Conservation (phyloP, 2,113 vertebrate genomes). For the Tauraco erythrolophus region DNA sequence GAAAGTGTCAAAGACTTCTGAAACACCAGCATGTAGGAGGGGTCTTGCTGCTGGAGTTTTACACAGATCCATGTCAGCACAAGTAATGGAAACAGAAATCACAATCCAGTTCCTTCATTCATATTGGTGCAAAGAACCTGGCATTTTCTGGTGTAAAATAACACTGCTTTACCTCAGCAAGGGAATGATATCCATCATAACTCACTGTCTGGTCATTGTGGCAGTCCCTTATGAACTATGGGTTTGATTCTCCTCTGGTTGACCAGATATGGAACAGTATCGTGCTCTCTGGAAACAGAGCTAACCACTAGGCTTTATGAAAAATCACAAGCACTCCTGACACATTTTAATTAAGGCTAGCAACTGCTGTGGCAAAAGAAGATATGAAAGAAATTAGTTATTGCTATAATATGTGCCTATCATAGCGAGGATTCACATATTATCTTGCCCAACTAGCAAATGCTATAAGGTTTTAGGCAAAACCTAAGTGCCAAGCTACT, state of each 20-base stretch:
- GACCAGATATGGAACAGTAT: rapidly evolving
- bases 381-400: rapidly evolving
- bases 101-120: background rate
- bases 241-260: background rate
- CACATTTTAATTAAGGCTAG: background rate
- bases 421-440: rapidly evolving
- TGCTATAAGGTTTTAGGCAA: background rate
- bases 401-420: background rate
- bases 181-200: rapidly evolving
- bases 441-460: no score
- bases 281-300: background rate
- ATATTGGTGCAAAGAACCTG: rapidly evolving
- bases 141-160: background rate
- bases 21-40: background rate
- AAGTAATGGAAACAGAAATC: background rate
- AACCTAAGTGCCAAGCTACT: background rate
- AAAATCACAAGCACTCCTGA: background rate
- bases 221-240: rapidly evolving
- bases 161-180: background rate
- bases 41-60: background rate
- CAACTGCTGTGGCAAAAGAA: background rate
- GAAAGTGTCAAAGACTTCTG: background rate
- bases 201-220: background rate
- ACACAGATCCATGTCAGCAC: background rate
- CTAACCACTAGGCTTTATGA: background rate